Base-by-base conservation (phyloP, 2,797 vertebrate species). In the Falco cherrug region DNA sequence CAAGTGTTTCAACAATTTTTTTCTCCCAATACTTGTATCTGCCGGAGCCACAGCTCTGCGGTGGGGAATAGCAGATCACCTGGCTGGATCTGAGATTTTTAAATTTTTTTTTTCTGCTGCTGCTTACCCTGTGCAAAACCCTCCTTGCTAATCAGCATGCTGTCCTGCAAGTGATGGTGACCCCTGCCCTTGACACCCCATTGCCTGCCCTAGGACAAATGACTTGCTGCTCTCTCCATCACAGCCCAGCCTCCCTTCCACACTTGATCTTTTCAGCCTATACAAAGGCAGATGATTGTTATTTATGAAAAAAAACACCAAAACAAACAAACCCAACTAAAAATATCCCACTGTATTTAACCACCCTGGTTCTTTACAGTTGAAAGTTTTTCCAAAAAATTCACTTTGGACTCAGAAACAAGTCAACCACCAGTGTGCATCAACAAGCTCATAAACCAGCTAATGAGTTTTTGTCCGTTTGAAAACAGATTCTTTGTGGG, bases 351-450 rank as follows among this genome's bases (percentile, higher is more conserved):
- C 41, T 33, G 51, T 1, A 4, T 60, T 83, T 51, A 86, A 37
- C 37, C 0, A 0, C 18, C 33, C 24, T 60, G 11, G 5, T 29
- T 57, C 39, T 16, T 63, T 43, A 11, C 51, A 13, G 39, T 13
- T 82, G 71, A 78, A 91, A 93, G 43, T 60, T 95, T 85, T 80
- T 82, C 89, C 94, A 95, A 48, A 79, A 79, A 93, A 53, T 79
- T 87, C 64, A 4, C 35, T 43, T 9, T 33, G 68, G 78, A n/a
- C 63, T 74, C 87, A 48, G 50, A 67, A 76, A 35, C 41, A 6
- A 73, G 56, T 22, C 54, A 67, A 31, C 53, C 64, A 80, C 28
- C 53, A 2, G 54, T 3, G 35, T 31, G 57, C 84, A 26, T 33
- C 91, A 89, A 22, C 41, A 13, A 22, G 51, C 39, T 75, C 1